phyloP scores from a whole-genome alignment of 1,140 invertebrate genomes.

The Paracyclopina nana region DNA sequence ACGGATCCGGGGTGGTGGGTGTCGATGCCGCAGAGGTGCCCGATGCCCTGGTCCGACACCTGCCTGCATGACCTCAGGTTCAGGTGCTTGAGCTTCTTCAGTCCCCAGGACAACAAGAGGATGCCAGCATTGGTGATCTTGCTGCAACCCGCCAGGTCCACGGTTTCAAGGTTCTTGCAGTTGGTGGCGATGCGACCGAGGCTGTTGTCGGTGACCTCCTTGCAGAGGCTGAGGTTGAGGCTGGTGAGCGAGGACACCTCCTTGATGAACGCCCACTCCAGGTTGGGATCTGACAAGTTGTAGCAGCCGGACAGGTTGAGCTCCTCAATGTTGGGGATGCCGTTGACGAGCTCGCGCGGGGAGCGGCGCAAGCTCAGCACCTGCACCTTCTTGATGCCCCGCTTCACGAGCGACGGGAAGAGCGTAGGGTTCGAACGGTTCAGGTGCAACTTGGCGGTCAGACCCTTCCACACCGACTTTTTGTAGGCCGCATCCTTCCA shows the following conservation, averaged over 20 bases:
- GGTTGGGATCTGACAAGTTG: conserved; percentile 61
- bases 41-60: conserved; percentile 69
- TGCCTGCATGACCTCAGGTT: conserved; percentile 79
- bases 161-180: conserved; percentile 61
- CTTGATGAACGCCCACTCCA: conserved; percentile 53
- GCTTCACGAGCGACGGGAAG: conserved; percentile 58
- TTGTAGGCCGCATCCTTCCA: conserved; percentile 74
- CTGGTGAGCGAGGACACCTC: conserved; percentile 46
- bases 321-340: conserved; percentile 62
- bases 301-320: conserved; percentile 80
- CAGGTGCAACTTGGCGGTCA: conserved; percentile 71
- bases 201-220: conserved; percentile 72
- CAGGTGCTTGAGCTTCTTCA: conserved; percentile 55
- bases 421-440: conserved; percentile 55
- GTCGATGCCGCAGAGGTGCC: conserved; percentile 54
- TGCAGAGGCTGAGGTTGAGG: conserved; percentile 74
- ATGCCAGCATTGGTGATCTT: conserved; percentile 72
- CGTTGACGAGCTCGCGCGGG: conserved; percentile 62
- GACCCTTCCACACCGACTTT: conserved; percentile 74
- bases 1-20: conserved; percentile 33
- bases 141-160: conserved; percentile 73
- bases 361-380: conserved; percentile 61
- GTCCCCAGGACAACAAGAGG: conserved; percentile 58
- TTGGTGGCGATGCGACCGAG: conserved; percentile 58
- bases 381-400: conserved; percentile 70